These are phyloP conservation scores for Pitta sordida DNA, from an alignment of 2,113 vertebrate species.

Conservation along the genomic window DNA sequence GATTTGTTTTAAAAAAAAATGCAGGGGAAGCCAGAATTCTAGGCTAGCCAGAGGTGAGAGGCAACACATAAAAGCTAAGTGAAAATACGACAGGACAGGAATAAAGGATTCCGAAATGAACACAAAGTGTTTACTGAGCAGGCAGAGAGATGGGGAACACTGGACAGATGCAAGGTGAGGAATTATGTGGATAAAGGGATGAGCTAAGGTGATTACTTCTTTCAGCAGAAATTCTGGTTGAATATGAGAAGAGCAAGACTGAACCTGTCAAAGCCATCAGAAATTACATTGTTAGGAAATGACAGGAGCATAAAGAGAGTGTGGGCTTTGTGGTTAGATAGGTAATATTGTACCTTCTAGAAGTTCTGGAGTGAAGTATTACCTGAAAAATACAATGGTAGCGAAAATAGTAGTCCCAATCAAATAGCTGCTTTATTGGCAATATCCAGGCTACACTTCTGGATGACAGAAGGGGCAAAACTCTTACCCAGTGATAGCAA, in stretches of 20 bases:
- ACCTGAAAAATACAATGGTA: not conserved
- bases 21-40: not conserved
- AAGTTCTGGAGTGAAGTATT: not conserved
- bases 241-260: not conserved
- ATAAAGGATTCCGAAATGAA: not conserved
- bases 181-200: not conserved
- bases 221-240: not conserved
- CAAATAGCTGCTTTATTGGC: not conserved
- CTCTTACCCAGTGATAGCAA: not conserved
- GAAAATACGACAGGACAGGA: not conserved
- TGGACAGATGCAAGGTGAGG: not conserved
- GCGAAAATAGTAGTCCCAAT: not conserved
- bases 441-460: not conserved
- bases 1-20: not conserved
- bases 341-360: not conserved
- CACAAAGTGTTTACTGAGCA: not conserved
- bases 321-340: not conserved
- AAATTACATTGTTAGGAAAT: not conserved
- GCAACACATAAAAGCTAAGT: not conserved
- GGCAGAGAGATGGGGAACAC: not conserved
- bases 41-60: not conserved
- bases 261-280: not conserved
- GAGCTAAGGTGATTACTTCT: not conserved
- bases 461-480: not conserved
- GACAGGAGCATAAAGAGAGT: not conserved